phyloP scores from a whole-genome alignment of 2,113 vertebrate genomes.

The Crotalus helleri region DNA sequence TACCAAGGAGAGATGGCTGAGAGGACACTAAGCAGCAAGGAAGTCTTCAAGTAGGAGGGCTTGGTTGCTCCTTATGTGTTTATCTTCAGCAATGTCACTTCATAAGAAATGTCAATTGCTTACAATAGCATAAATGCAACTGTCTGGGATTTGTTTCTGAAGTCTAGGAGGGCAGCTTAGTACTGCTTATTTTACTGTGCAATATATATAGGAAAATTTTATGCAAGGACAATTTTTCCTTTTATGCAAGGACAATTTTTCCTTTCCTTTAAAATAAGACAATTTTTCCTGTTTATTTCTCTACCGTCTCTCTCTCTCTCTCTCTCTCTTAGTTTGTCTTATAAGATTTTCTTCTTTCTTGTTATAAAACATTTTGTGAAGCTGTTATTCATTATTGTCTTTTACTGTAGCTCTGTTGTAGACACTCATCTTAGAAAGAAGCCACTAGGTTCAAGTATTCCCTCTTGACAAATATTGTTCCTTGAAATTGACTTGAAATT shows the following conservation, averaged over 20 bases:
- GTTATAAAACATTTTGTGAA: background rate
- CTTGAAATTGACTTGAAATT: conserved; percentile 30
- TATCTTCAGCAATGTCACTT: background rate
- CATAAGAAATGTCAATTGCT: background rate
- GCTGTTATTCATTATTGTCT: background rate
- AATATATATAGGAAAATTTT: background rate
- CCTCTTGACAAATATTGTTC: background rate
- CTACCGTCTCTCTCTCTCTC: background rate
- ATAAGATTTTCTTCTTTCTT: background rate
- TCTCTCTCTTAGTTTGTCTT: conserved; percentile 3
- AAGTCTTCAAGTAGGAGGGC: background rate
- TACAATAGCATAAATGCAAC: background rate
- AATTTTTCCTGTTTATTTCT: background rate
- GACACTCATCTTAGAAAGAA: background rate
- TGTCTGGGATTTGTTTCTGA: no score
- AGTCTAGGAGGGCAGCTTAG: background rate
- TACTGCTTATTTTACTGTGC: background rate
- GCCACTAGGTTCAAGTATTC: conserved; percentile 24
- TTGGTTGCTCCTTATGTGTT: background rate
- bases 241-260: background rate
- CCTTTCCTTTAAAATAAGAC: background rate
- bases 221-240: background rate
- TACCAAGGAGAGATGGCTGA: background rate
- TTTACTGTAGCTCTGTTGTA: background rate
- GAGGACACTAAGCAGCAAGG: background rate